A percentile compares a stretch with the other conserved stretches of the same genome.
phyloP scores from a whole-genome alignment of 2,797 vertebrate species.

The Anomalospiza imberbis region DNA sequence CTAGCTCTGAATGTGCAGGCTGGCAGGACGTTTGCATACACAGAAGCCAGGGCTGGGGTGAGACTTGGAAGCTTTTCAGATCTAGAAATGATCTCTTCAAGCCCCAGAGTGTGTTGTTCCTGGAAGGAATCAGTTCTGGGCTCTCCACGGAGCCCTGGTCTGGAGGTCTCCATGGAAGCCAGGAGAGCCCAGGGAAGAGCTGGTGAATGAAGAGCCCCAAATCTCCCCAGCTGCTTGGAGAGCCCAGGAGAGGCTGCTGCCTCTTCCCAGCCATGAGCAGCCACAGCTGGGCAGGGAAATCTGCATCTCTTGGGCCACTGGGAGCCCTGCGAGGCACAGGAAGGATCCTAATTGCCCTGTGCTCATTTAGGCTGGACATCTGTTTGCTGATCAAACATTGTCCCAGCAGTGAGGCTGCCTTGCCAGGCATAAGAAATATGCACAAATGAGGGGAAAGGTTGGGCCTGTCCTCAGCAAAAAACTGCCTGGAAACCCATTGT shows the following conservation, averaged over 20 bases:
- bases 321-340: not conserved
- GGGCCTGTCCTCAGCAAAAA: not conserved
- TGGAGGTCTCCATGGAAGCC: too few relatives aligned
- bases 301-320: not conserved
- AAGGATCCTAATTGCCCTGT: not conserved
- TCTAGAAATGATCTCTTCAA: not conserved
- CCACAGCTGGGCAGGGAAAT: conserved; percentile 9
- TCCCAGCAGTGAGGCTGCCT: not conserved
- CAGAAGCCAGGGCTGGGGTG: not conserved
- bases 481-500: not conserved
- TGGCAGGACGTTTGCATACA: not conserved
- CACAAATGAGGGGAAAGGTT: not conserved
- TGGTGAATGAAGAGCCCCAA: not conserved
- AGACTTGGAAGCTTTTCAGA: not conserved
- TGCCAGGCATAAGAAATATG: not conserved
- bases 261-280: not conserved
- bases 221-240: not conserved
- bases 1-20: not conserved
- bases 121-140: not conserved
- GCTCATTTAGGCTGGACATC: conserved; percentile 26
- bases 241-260: not conserved
- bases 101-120: not conserved
- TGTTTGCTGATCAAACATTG: not conserved
- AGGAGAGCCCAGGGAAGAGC: not conserved
- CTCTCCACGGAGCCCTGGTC: not conserved